Percentiles rank a stretch among this genome's conserved stretches.
phyloP scores from a whole-genome alignment of 2,888 invertebrate genomes.

The Synergus japonicus region DNA sequence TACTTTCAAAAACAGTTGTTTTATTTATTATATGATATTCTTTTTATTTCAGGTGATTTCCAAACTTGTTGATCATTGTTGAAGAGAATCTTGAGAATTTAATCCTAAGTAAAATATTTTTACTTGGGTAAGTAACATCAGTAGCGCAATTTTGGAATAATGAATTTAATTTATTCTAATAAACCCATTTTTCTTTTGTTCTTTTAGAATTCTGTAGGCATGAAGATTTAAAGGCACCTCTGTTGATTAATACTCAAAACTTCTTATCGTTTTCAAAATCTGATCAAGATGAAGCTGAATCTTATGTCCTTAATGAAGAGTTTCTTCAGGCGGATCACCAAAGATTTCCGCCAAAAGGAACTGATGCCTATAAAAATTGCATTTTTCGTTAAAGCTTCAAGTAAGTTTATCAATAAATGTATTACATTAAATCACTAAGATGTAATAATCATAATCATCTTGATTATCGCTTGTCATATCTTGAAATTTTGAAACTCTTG shows the following conservation, averaged over 20 bases:
- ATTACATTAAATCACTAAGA: background rate
- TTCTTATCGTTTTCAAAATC: slow-evolving; percentile 4
- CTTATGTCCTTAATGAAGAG: slow-evolving; percentile 81
- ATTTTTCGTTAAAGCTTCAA: slow-evolving; percentile 88
- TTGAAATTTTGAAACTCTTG: too few species aligned
- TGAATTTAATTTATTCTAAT: background rate
- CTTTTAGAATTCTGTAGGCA: slow-evolving; percentile 42
- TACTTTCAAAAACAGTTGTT: background rate
- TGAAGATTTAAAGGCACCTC: slow-evolving; percentile 11
- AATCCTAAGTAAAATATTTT: background rate
- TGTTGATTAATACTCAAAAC: slow-evolving; percentile 20
- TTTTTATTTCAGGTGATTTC: background rate
- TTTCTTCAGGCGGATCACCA: slow-evolving; percentile 83
- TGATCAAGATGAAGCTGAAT: slow-evolving; percentile 64
- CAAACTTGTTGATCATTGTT: background rate
- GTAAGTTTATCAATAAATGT: slow-evolving; percentile 79
- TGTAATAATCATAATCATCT: too few species aligned
- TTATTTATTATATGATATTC: background rate
- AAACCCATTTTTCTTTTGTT: slow-evolving; percentile 42
- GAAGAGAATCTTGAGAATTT: background rate
- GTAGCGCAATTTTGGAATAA: background rate
- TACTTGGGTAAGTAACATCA: background rate
- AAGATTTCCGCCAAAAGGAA: slow-evolving; percentile 86
- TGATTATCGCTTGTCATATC: too few species aligned
- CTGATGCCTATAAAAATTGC: slow-evolving; percentile 86